Conservation (phyloP, 2,113 vertebrate genomes). For the Urocitellus parryii region DNA sequence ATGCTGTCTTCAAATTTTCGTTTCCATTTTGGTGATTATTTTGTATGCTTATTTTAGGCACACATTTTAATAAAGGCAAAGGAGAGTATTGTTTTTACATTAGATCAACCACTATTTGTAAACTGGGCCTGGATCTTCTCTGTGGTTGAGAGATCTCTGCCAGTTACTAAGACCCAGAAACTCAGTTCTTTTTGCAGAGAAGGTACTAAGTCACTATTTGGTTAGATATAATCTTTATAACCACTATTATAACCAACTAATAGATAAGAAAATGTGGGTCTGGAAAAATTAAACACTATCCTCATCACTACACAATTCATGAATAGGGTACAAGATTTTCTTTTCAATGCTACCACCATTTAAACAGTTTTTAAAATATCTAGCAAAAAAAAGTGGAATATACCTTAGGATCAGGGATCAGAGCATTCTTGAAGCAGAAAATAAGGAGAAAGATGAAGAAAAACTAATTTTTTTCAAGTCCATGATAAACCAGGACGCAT, state of each 20-base stretch:
- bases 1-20: not conserved
- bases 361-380: not conserved
- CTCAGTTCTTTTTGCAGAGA: not conserved
- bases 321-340: not conserved
- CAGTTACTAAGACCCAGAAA: not conserved
- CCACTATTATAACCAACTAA: not conserved
- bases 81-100: not conserved
- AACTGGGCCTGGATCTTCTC: not conserved
- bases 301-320: not conserved
- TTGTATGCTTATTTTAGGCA: not conserved
- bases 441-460: not conserved
- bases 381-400: not conserved
- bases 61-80: not conserved
- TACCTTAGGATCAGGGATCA: not conserved
- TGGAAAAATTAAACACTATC: not conserved
- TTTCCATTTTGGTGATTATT: not conserved
- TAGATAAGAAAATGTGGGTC: not conserved
- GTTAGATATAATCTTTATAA: not conserved
- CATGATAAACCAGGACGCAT: not conserved
- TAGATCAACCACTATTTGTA: not conserved
- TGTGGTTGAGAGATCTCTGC: not conserved
- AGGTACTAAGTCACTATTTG: not conserved
- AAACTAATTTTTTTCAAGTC: not conserved
- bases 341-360: not conserved
- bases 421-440: not conserved